These are phyloP conservation scores for Peromyscus nudipes DNA, from an alignment of 2,797 vertebrate species.

Conservation along the genomic window DNA sequence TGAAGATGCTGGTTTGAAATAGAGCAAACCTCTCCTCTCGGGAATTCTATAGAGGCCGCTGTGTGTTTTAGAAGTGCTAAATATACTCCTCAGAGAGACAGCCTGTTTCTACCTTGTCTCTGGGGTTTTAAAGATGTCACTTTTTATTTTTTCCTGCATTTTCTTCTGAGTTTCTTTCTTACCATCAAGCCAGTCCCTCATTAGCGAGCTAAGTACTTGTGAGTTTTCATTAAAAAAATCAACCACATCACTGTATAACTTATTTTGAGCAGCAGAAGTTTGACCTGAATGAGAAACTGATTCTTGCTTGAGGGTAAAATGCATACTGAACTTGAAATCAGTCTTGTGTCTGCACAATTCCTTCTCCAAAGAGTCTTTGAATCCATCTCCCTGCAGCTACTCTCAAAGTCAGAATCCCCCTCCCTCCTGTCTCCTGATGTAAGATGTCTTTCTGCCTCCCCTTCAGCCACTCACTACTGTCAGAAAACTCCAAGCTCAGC, in stretches of 20 bases:
- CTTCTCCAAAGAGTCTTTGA: background rate
- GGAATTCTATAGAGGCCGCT: slow-evolving; percentile 54
- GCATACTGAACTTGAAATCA: slow-evolving; percentile 26
- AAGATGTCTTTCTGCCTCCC: background rate
- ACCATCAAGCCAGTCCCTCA: slow-evolving; percentile 13
- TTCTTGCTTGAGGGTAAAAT: background rate
- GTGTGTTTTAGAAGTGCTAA: slow-evolving; percentile 31
- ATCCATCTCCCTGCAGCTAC: background rate
- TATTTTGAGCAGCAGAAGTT: slow-evolving; percentile 39
- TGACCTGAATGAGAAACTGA: slow-evolving; percentile 36
- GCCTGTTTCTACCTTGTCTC: slow-evolving; percentile 37
- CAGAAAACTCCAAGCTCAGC: background rate
- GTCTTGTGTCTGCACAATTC: background rate
- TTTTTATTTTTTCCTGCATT: slow-evolving; percentile 57
- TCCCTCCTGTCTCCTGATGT: background rate
- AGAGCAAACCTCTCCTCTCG: slow-evolving; percentile 50
- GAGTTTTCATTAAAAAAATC: background rate
- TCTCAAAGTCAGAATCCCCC: background rate
- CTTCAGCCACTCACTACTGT: background rate
- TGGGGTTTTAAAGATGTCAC: slow-evolving; percentile 63
- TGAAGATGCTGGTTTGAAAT: slow-evolving; percentile 66
- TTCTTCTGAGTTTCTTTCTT: slow-evolving; percentile 39
- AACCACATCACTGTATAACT: background rate
- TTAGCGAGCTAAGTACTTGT: slow-evolving; percentile 28
- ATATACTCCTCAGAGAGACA: slow-evolving; percentile 57